A percentile compares a stretch with the other conserved stretches of the same genome.
Conservation (phyloP, 2,113 vertebrate genomes). For the Brachypodius melanocephalos region DNA sequence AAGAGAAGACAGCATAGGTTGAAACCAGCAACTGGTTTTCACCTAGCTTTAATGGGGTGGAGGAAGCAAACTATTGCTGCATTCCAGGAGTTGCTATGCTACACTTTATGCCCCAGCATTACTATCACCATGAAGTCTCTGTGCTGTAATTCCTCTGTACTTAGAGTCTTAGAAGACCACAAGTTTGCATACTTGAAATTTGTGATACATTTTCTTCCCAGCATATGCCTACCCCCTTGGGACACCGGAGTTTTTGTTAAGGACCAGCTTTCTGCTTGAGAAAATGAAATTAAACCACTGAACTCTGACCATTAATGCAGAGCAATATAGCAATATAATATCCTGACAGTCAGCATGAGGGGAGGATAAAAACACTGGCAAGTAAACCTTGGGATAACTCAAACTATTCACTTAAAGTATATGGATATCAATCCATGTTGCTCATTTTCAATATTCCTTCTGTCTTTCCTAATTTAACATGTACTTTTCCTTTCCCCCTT, state of each 20-base stretch:
- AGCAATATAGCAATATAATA: background rate
- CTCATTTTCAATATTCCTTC: background rate
- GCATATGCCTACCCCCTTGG: background rate
- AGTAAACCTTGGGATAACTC: background rate
- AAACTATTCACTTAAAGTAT: background rate
- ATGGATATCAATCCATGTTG: background rate
- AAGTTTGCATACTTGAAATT: constrained; percentile 6
- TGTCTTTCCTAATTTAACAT: background rate
- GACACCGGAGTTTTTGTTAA: background rate
- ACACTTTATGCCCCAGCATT: background rate
- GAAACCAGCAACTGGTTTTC: background rate
- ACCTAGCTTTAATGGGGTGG: background rate
- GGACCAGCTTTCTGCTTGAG: constrained; percentile 2
- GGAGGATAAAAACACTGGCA: background rate
- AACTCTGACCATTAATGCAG: constrained; percentile 2
- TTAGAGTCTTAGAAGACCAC: background rate
- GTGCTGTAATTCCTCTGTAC: background rate
- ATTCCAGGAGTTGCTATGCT: background rate
- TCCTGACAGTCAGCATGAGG: background rate
- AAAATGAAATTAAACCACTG: constrained; percentile 24
- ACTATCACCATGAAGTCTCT: background rate
- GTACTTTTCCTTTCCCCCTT: background rate
- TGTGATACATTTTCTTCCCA: background rate
- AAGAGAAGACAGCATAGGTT: background rate
- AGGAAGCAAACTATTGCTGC: background rate